These are phyloP conservation scores for Lacanobia wlatinum DNA, from an alignment of 2,888 invertebrate species.

Conservation along the genomic window DNA sequence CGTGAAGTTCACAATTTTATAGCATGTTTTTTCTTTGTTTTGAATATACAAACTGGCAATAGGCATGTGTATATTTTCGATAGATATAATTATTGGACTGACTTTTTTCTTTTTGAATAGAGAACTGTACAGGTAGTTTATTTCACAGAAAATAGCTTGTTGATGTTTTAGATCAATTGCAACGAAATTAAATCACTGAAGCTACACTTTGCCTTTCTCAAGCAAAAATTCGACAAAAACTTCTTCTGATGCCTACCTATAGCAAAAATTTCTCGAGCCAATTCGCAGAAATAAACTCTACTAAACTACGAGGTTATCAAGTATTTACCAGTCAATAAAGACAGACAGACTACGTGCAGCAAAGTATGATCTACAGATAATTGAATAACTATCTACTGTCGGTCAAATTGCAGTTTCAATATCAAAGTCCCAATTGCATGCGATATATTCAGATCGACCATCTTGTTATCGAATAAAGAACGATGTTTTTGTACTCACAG, in stretches of 20 bases:
- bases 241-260: background rate
- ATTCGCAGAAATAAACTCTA: background rate
- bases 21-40: too few relatives aligned
- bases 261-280: background rate
- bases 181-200: background rate
- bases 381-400: background rate
- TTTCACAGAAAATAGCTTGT: background rate
- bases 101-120: background rate
- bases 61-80: background rate
- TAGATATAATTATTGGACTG: background rate
- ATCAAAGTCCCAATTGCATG: conserved; percentile 1
- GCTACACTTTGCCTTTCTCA: background rate
- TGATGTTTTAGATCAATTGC: background rate
- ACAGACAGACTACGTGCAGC: background rate
- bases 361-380: background rate
- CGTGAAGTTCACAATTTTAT: too few relatives aligned
- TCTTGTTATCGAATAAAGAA: conserved; percentile 1
- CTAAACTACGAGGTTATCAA: background rate
- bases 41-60: too few relatives aligned
- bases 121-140: background rate
- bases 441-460: background rate
- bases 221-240: background rate
- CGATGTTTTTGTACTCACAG: conserved; percentile 72
- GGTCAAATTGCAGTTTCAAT: background rate
- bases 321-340: background rate